Evolutionary conservation across 2,797 vertebrate species (phyloP).

Genomic region (Alcedo atthis): DNA sequence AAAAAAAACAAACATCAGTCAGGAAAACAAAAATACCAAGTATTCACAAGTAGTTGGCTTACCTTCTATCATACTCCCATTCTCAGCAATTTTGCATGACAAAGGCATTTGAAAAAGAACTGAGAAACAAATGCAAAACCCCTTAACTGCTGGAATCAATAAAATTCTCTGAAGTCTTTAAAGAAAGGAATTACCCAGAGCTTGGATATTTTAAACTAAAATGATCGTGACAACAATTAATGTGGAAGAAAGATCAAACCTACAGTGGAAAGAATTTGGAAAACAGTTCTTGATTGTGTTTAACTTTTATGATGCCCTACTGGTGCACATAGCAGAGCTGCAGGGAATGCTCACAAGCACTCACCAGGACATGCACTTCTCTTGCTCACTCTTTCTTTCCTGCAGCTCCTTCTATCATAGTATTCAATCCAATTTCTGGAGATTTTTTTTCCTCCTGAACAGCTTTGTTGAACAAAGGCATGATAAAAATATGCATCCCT

Average conservation of each 20-base stretch:
- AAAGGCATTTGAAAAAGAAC: neutral
- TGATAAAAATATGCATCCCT: neutral
- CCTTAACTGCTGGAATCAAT: conserved; percentile 12
- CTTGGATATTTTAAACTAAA: conserved; percentile 34
- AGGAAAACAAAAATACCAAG: neutral
- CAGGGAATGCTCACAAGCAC: neutral
- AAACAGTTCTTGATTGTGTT: neutral
- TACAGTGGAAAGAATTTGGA: neutral
- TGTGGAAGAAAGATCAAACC: conserved; percentile 3
- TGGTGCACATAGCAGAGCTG: neutral
- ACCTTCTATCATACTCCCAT: neutral
- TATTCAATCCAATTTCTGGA: neutral
- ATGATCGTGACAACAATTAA: neutral
- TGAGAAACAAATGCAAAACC: neutral
- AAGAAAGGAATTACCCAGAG: neutral
- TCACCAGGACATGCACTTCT: neutral
- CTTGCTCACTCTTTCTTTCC: neutral
- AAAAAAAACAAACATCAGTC: neutral
- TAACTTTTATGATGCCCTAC: neutral
- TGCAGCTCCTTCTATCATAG: neutral
- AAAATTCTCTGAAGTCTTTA: conserved; percentile 11
- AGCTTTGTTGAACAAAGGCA: neutral
- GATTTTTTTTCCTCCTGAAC: neutral
- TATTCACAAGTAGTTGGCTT: neutral
- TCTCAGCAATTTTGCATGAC: neutral